Evolutionary conservation across 2,888 invertebrate genomes (phyloP).

Genomic region (Synanthedon formicaeformis): DNA sequence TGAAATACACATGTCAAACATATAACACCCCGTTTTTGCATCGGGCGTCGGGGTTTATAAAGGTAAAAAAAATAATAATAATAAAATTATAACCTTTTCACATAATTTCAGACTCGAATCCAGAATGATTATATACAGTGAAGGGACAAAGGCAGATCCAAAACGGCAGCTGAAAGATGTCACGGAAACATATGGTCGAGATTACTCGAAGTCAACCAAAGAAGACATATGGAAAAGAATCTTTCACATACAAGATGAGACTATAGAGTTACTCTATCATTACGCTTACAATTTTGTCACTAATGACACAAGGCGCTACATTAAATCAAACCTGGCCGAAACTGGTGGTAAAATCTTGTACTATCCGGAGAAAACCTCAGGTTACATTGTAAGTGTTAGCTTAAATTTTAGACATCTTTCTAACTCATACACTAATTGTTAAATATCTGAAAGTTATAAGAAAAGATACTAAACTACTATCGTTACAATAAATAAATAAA

Average conservation of each 20-base stretch:
- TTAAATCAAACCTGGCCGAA: conserved; percentile 78
- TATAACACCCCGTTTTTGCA: no score
- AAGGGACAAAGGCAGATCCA: conserved; percentile 37
- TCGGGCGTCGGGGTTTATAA: no score
- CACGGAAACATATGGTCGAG: conserved; percentile 73
- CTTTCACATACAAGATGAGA: conserved; percentile 72
- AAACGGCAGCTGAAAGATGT: conserved; percentile 55
- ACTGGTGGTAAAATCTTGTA: conserved; percentile 76
- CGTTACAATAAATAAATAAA: no score
- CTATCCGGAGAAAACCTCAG: conserved; percentile 73
- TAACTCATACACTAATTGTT: not conserved
- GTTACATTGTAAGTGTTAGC: conserved; percentile 70
- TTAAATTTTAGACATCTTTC: not conserved
- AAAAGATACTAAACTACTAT: no score
- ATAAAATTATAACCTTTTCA: no score
- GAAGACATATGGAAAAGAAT: conserved; percentile 75
- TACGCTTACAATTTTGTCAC: conserved; percentile 73
- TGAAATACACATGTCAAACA: no score
- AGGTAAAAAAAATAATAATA: no score
- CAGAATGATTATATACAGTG: conserved; percentile 38
- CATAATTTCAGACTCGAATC: conserved; percentile 33
- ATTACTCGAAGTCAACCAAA: conserved; percentile 63
- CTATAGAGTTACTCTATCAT: conserved; percentile 74
- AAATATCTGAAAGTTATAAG: no score
- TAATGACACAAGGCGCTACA: conserved; percentile 73